These are phyloP conservation scores for Zapornia atra DNA, from an alignment of 2,113 vertebrate genomes.

Conservation along the genomic window DNA sequence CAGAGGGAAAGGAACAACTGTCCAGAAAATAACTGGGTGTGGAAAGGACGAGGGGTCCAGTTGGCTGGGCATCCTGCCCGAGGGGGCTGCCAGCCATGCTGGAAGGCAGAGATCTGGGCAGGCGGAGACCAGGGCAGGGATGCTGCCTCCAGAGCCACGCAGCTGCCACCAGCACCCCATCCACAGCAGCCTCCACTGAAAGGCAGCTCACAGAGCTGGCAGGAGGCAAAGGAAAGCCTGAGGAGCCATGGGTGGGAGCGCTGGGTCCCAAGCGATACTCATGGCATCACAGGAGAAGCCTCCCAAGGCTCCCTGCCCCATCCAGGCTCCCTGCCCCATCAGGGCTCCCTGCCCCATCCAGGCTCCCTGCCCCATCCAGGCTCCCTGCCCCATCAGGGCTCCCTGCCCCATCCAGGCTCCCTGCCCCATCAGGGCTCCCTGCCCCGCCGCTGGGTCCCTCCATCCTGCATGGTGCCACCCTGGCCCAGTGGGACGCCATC, in stretches of 20 bases:
- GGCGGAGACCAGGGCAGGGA: background rate
- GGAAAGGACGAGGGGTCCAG: background rate
- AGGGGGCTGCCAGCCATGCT: background rate
- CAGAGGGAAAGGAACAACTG: background rate
- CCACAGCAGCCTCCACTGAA: background rate
- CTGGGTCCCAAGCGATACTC: background rate
- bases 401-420: background rate
- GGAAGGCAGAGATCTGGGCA: background rate
- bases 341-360: background rate
- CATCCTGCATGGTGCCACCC: background rate
- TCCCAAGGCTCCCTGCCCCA: background rate
- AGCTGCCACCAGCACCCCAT: background rate
- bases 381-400: background rate
- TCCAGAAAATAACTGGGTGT: background rate
- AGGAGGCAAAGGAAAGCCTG: background rate
- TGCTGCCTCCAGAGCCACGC: background rate
- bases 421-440: background rate
- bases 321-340: background rate
- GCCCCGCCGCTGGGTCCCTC: background rate
- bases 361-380: background rate
- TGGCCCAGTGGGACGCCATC: background rate
- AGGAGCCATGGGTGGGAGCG: background rate
- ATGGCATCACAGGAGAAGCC: background rate
- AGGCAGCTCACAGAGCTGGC: background rate
- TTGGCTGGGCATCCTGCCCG: background rate